phyloP scores from a whole-genome alignment of 2,888 invertebrate species.

The Drosophila hamatofila region DNA sequence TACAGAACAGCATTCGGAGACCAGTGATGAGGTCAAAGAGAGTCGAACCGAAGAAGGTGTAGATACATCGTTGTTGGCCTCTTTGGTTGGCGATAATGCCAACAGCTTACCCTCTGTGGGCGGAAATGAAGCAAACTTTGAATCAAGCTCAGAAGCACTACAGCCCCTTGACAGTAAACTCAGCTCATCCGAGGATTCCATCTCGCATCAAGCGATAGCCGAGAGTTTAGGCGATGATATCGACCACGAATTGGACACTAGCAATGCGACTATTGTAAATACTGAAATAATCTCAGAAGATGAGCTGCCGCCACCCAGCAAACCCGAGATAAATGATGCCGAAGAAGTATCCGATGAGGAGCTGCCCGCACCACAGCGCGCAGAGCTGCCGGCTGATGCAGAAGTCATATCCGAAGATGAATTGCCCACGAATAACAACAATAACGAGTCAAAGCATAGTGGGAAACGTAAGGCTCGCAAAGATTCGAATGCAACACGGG shows the following conservation, averaged over 20 bases:
- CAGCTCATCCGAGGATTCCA: slow-evolving; percentile 81
- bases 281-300: slow-evolving; percentile 95
- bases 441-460: slow-evolving; percentile 44
- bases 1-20: slow-evolving; percentile 81
- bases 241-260: slow-evolving; percentile 71
- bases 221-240: slow-evolving; percentile 77
- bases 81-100: slow-evolving; percentile 85
- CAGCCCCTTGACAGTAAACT: slow-evolving; percentile 68
- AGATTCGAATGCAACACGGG: slow-evolving; percentile 10
- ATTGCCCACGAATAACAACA: slow-evolving; percentile 86
- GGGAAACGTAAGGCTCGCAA: slow-evolving; percentile 64
- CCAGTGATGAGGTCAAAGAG: slow-evolving; percentile 83
- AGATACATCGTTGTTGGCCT: slow-evolving; percentile 84
- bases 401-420: slow-evolving; percentile 94
- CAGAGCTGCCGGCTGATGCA: slow-evolving; percentile 90
- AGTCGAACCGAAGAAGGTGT: slow-evolving; percentile 77
- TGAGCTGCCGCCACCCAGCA: slow-evolving; percentile 90
- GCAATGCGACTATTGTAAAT: slow-evolving; percentile 88
- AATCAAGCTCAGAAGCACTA: slow-evolving; percentile 61
- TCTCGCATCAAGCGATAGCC: slow-evolving; percentile 82
- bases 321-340: slow-evolving; percentile 92
- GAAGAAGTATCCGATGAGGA: slow-evolving; percentile 93
- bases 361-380: slow-evolving; percentile 90
- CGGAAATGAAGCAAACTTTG: slow-evolving; percentile 80
- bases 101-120: slow-evolving; percentile 85